These are phyloP conservation scores for Hemiprocne comata DNA, from an alignment of 2,113 vertebrate species.

Conservation along the genomic window DNA sequence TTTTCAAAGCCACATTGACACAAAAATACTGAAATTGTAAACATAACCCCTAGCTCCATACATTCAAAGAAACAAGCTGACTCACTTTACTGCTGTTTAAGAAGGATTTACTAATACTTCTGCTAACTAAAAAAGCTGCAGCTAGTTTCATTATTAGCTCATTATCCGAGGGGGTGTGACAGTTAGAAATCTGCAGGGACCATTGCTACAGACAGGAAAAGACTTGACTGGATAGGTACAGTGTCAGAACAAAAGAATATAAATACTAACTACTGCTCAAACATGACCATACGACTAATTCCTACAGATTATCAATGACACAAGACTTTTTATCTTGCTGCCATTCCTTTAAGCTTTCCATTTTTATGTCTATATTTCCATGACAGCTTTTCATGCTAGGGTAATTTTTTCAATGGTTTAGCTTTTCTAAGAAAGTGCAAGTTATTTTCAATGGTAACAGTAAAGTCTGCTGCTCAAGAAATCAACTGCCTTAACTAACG, in stretches of 20 bases:
- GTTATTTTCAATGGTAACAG: background rate
- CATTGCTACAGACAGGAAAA: background rate
- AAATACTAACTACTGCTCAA: background rate
- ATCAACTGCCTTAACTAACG: background rate
- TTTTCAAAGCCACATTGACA: background rate
- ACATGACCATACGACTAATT: background rate
- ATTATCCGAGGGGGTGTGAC: fast-evolving
- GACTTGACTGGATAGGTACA: background rate
- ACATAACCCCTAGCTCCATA: background rate
- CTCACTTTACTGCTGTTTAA: background rate
- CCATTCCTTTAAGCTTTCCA: background rate
- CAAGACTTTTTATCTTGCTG: background rate
- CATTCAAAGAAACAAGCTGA: background rate
- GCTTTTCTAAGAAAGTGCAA: background rate
- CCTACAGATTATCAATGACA: background rate
- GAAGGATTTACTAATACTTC: background rate
- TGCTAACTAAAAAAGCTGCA: background rate
- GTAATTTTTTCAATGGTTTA: background rate
- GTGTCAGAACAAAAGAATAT: background rate
- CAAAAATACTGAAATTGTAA: background rate
- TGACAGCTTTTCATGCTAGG: background rate
- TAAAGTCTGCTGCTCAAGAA: background rate
- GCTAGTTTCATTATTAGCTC: background rate
- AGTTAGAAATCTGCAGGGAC: background rate
- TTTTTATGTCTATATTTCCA: background rate